phyloP scores from a whole-genome alignment of 2,888 invertebrate genomes.

The Microplitis manilae region DNA sequence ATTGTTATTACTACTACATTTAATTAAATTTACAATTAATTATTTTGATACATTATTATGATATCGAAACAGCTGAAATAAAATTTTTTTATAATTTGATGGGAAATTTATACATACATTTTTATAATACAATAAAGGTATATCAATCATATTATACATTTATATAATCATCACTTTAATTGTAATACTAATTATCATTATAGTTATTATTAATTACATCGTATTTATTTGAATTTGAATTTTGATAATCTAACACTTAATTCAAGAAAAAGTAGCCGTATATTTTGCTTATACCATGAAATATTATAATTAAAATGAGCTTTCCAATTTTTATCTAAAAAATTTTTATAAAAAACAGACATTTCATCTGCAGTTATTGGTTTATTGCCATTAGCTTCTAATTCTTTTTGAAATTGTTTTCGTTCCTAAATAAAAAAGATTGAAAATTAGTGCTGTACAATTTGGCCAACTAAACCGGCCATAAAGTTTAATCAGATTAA shows the following conservation, averaged over 20 bases:
- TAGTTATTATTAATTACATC: background rate
- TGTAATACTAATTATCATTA: background rate
- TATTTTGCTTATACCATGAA: conserved; percentile 88
- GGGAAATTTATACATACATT: no score
- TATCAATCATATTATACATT: no score
- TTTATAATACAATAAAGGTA: no score
- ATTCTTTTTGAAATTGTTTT: conserved; percentile 65
- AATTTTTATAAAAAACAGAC: conserved; percentile 90
- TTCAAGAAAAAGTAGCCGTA: conserved; percentile 77
- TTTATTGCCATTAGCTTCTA: conserved; percentile 69
- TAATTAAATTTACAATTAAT: no score
- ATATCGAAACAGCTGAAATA: no score
- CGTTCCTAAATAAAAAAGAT: conserved; percentile 66
- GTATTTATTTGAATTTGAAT: conserved; percentile 49
- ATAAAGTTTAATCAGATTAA: no score
- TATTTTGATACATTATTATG: no score
- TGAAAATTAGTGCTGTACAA: background rate
- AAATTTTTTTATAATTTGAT: no score
- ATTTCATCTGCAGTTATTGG: conserved; percentile 85
- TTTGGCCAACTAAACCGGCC: no score
- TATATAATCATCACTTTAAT: background rate
- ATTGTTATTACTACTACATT: no score
- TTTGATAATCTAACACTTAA: conserved; percentile 73
- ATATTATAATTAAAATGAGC: conserved; percentile 84
- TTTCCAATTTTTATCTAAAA: conserved; percentile 87